These are phyloP conservation scores for Piezodorus guildinii DNA, from an alignment of 1,140 invertebrate species.

Conservation along the genomic window DNA sequence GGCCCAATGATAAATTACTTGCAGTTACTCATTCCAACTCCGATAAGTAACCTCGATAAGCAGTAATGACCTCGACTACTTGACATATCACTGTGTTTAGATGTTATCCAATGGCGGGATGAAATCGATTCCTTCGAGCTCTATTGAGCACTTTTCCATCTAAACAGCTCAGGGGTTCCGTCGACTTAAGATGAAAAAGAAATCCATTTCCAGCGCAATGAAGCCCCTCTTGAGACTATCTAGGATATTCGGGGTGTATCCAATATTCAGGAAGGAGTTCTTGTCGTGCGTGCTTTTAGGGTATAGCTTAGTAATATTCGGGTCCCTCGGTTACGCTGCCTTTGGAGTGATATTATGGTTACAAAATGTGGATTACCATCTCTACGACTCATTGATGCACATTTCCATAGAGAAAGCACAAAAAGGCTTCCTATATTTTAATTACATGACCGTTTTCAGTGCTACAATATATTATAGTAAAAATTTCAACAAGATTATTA, in stretches of 20 bases:
- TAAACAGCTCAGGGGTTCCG: too few relatives aligned
- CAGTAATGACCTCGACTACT: too few relatives aligned
- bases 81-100: too few relatives aligned
- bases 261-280: not conserved
- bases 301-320: not conserved
- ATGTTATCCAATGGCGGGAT: too few relatives aligned
- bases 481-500: not conserved
- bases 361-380: not conserved
- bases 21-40: too few relatives aligned
- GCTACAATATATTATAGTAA: not conserved
- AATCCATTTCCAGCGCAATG: not conserved
- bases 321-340: not conserved
- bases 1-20: too few relatives aligned
- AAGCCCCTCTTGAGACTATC: not conserved
- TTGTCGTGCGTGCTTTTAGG: not conserved
- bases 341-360: not conserved
- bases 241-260: not conserved
- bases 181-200: not conserved
- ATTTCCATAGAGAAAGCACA: not conserved
- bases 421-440: not conserved
- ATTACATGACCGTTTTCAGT: not conserved
- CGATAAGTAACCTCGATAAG: too few relatives aligned
- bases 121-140: too few relatives aligned
- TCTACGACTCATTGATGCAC: constrained; percentile 6
- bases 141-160: too few relatives aligned